phyloP scores from a whole-genome alignment of 23 tunicate genomes.

The Botrylloides violaceus region DNA sequence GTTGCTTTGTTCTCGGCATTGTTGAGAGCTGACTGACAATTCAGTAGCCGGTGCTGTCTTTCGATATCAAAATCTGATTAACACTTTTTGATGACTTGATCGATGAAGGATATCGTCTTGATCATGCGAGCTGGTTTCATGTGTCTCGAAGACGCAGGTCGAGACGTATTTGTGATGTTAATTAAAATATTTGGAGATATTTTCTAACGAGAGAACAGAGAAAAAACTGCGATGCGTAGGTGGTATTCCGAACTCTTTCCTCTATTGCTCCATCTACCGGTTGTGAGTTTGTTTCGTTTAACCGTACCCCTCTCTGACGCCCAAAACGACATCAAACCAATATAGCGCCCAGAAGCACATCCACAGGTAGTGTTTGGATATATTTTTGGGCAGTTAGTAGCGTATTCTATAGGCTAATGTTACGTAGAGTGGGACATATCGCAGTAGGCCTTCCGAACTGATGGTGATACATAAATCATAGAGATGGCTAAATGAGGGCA shows the following conservation, averaged over 20 bases:
- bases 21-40: not conserved
- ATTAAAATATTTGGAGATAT: not conserved
- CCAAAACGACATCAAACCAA: no score
- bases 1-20: slow-evolving; percentile 82
- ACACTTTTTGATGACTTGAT: not conserved
- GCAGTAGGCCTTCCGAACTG: no score
- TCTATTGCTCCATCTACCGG: slow-evolving; percentile 2
- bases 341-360: no score
- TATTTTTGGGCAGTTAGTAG: no score
- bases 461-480: no score
- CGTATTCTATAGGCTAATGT: no score
- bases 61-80: not conserved
- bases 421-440: no score
- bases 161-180: not conserved
- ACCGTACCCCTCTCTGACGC: no score
- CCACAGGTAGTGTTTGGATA: no score
- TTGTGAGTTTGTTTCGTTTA: no score
- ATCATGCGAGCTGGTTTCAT: not conserved
- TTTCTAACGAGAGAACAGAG: not conserved
- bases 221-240: not conserved
- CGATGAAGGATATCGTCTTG: not conserved
- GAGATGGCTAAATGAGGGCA: no score
- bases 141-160: not conserved
- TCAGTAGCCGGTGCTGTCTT: not conserved
- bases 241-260: not conserved